These are phyloP conservation scores for Falco punctatus DNA, from an alignment of 2,113 vertebrate genomes.

Conservation along the genomic window DNA sequence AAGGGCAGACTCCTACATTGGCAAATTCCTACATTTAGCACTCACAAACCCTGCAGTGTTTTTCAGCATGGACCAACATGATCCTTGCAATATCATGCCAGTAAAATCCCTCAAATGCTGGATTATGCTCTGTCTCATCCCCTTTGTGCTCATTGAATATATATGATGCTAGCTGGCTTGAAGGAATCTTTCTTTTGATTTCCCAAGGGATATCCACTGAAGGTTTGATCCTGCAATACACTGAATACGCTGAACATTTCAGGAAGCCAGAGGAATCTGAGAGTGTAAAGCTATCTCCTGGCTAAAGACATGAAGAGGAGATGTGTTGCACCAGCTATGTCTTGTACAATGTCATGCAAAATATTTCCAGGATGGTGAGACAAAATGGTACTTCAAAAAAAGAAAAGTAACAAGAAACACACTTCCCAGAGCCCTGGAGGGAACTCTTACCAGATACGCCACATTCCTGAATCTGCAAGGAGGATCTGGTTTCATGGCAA, in stretches of 20 bases:
- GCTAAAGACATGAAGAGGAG: background rate
- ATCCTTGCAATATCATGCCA: background rate
- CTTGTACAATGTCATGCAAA: background rate
- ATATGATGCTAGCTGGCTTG: conserved; percentile 27
- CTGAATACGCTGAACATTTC: background rate
- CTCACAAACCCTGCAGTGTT: background rate
- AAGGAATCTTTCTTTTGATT: conserved; percentile 56
- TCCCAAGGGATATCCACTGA: conserved; percentile 16
- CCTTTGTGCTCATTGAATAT: conserved; percentile 29
- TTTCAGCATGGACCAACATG: background rate
- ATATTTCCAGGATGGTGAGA: background rate
- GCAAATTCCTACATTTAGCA: background rate
- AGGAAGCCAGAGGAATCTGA: background rate
- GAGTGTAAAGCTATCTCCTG: background rate
- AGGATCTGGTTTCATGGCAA: background rate
- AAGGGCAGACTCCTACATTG: background rate
- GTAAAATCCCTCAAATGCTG: conserved; percentile 1
- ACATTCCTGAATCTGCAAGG: background rate
- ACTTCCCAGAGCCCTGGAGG: background rate
- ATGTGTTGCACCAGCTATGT: background rate
- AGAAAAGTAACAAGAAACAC: background rate
- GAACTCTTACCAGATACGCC: background rate
- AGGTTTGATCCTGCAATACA: background rate
- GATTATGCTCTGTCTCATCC: background rate
- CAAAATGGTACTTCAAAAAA: background rate